These are phyloP conservation scores for Parapsyche elsis DNA, from an alignment of 1,140 invertebrate genomes.

Conservation along the genomic window DNA sequence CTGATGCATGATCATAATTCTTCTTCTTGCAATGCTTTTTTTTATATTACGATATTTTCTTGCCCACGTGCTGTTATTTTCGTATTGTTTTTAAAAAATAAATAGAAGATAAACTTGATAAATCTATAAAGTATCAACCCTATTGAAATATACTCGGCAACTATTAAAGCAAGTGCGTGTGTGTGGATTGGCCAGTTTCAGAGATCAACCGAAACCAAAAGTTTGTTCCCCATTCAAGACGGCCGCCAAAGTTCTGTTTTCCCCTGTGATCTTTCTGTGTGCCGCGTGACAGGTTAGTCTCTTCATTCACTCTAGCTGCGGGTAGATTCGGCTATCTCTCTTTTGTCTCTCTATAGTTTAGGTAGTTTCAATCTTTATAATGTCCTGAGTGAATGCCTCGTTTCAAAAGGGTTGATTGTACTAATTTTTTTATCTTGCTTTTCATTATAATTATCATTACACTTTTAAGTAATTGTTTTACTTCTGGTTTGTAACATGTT, in stretches of 20 bases:
- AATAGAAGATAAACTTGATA: constrained; percentile 14
- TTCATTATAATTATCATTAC: constrained; percentile 11
- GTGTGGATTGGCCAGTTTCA: constrained; percentile 67
- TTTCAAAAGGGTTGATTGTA: constrained; percentile 70
- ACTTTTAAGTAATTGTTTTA: background rate
- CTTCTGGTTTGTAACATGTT: constrained; percentile 3
- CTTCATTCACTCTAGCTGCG: constrained; percentile 48
- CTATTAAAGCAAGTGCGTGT: constrained; percentile 59
- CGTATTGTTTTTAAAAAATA: constrained; percentile 33
- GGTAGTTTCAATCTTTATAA: constrained; percentile 54
- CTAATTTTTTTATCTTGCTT: constrained; percentile 52
- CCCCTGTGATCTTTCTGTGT: constrained; percentile 77
- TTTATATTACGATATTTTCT: constrained; percentile 38
- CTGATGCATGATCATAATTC: constrained; percentile 53
- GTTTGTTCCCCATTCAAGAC: constrained; percentile 75
- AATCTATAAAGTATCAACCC: constrained; percentile 61
- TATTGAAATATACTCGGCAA: constrained; percentile 63
- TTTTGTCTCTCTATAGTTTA: constrained; percentile 44
- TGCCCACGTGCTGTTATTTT: constrained; percentile 43
- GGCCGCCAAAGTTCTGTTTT: constrained; percentile 74
- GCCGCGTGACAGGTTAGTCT: constrained; percentile 67
- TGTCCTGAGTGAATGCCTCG: constrained; percentile 60
- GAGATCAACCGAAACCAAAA: constrained; percentile 70
- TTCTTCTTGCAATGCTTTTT: constrained; percentile 53
- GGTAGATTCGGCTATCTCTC: constrained; percentile 46